These are phyloP conservation scores for Nymphicus hollandicus DNA, from an alignment of 2,113 vertebrate species.

Conservation along the genomic window DNA sequence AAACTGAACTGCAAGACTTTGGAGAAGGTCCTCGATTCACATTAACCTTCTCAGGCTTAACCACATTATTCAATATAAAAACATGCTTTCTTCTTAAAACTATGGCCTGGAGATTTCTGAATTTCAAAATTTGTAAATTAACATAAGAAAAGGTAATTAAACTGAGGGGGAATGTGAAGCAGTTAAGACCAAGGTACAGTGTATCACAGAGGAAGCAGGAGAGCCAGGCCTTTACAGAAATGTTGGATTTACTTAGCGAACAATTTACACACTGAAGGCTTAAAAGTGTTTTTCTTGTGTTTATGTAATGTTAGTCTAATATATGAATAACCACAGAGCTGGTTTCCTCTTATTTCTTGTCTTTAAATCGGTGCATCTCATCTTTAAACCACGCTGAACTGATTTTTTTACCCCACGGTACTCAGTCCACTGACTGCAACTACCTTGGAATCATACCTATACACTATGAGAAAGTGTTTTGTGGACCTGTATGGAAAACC, in stretches of 20 bases:
- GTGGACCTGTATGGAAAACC: not conserved
- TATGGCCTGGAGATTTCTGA: not conserved
- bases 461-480: not conserved
- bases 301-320: not conserved
- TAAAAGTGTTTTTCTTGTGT: not conserved
- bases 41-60: not conserved
- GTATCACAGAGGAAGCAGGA: not conserved
- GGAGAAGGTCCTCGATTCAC: not conserved
- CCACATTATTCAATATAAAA: not conserved
- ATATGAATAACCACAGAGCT: not conserved
- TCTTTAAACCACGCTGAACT: not conserved
- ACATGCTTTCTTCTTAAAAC: not conserved
- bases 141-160: not conserved
- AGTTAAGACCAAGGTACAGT: not conserved
- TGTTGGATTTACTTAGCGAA: not conserved
- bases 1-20: not conserved
- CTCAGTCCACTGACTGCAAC: not conserved
- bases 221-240: not conserved
- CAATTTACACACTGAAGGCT: not conserved
- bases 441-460: not conserved
- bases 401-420: not conserved
- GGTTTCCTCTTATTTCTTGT: not conserved
- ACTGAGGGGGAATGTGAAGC: not conserved
- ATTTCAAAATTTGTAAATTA: not conserved
- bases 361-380: not conserved